phyloP scores from a whole-genome alignment of 2,797 vertebrate genomes.

The Poeciliopsis turneri region DNA sequence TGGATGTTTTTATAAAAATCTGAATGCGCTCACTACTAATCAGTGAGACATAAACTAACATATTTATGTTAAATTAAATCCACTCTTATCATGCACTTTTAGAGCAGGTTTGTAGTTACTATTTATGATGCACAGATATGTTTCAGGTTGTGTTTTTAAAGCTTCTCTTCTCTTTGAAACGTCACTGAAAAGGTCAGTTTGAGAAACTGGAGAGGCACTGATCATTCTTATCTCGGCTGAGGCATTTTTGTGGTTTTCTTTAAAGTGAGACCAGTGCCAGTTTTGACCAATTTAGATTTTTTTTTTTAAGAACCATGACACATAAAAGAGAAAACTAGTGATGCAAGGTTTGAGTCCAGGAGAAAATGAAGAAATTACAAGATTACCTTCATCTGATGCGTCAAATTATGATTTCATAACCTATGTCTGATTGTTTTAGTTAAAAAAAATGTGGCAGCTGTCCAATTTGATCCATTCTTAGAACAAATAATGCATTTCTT shows the following conservation, averaged over 20 bases:
- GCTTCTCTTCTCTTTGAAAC: background rate
- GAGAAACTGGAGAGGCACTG: background rate
- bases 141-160: constrained; percentile 17
- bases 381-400: background rate
- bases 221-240: background rate
- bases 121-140: constrained; percentile 5
- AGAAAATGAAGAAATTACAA: background rate
- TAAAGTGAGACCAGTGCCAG: background rate
- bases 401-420: background rate
- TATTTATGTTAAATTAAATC: constrained; percentile 16
- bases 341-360: background rate
- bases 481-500: background rate
- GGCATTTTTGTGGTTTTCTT: background rate
- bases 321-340: background rate
- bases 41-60: background rate
- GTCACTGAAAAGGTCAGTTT: background rate
- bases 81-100: background rate
- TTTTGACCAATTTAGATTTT: background rate
- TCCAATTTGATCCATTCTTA: background rate
- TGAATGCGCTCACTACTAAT: background rate
- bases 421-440: background rate
- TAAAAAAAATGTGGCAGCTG: background rate
- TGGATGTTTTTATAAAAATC: background rate
- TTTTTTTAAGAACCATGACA: background rate
- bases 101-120: background rate